Percentiles rank a stretch among this genome's conserved stretches.
Evolutionary conservation across 2,888 invertebrate species (phyloP).

Genomic region (Eristalinus sepulchralis): DNA sequence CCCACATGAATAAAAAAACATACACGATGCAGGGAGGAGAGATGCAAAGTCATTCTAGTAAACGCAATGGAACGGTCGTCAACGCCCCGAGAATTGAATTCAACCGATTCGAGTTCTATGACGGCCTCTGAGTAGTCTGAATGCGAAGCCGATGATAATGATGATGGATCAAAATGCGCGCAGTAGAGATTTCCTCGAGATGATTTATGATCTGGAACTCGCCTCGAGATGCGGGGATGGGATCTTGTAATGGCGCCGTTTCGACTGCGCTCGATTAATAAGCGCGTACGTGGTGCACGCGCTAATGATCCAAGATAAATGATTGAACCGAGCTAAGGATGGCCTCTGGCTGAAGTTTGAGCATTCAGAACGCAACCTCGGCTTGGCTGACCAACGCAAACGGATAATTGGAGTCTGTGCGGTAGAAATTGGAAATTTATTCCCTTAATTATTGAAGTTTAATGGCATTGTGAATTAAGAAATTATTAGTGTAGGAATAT

Average conservation of each 20-base stretch:
- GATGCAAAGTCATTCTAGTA: slow-evolving; percentile 57
- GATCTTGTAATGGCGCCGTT: slow-evolving; percentile 68
- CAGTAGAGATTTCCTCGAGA: slow-evolving; percentile 49
- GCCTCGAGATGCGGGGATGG: slow-evolving; percentile 30
- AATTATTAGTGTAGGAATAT: slow-evolving; percentile 48
- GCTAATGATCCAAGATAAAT: slow-evolving; percentile 68
- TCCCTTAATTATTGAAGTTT: slow-evolving; percentile 50
- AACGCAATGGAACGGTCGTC: slow-evolving; percentile 56
- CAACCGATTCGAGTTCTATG: slow-evolving; percentile 54
- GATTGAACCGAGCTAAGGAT: slow-evolving; percentile 24
- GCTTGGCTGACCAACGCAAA: slow-evolving; percentile 9
- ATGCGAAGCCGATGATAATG: slow-evolving; percentile 62
- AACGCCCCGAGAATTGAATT: slow-evolving; percentile 60
- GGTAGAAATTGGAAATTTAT: slow-evolving; percentile 47
- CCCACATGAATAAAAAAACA: slow-evolving; percentile 52
- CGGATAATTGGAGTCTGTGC: slow-evolving; percentile 28
- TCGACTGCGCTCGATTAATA: slow-evolving; percentile 68
- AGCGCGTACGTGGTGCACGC: slow-evolving; percentile 67
- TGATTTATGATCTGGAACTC: slow-evolving; percentile 58
- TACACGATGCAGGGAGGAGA: slow-evolving; percentile 4
- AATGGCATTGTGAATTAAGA: slow-evolving; percentile 63
- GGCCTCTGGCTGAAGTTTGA: slow-evolving; percentile 23
- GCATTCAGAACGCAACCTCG: slow-evolving; percentile 35
- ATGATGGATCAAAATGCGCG: slow-evolving; percentile 69
- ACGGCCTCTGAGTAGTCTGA: slow-evolving; percentile 10